Evolutionary conservation across 2,797 vertebrate genomes (phyloP).

Genomic region (Enteromius afrohamiltoni): DNA sequence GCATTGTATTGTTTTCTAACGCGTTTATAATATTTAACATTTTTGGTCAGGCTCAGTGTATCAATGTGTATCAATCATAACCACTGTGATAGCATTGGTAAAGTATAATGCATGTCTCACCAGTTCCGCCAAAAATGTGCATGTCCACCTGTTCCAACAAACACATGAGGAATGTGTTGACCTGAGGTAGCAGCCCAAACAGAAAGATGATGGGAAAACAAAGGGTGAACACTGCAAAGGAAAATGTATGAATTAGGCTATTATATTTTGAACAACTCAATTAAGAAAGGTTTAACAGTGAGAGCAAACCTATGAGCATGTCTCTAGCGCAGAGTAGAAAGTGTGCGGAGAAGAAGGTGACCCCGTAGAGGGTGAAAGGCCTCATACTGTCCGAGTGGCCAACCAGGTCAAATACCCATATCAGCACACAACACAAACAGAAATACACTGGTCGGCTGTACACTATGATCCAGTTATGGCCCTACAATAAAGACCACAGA

Average conservation of each 20-base stretch:
- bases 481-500: conserved; percentile 69
- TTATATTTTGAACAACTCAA: not conserved
- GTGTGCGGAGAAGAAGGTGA: conserved; percentile 86
- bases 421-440: conserved; percentile 87
- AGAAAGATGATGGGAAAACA: conserved; percentile 91
- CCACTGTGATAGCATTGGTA: not conserved
- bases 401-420: conserved; percentile 86
- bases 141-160: conserved; percentile 92
- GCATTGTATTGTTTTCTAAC: no score
- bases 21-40: no score
- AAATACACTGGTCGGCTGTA: conserved; percentile 92
- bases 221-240: conserved; percentile 83
- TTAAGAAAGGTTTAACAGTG: not conserved
- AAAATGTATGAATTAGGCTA: not conserved
- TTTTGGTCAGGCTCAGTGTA: no score
- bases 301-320: conserved; percentile 82
- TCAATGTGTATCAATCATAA: not conserved
- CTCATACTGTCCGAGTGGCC: conserved; percentile 78
- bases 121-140: conserved; percentile 91
- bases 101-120: conserved; percentile 67
- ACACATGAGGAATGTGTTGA: conserved; percentile 94
- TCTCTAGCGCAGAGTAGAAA: conserved; percentile 88
- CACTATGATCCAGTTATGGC: conserved; percentile 94
- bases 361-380: conserved; percentile 84
- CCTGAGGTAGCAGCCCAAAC: conserved; percentile 90